A percentile compares a stretch with the other conserved stretches of the same genome.
phyloP scores from a whole-genome alignment of 64 coral and sea anemone species.

The Actinia tenebrosa region DNA sequence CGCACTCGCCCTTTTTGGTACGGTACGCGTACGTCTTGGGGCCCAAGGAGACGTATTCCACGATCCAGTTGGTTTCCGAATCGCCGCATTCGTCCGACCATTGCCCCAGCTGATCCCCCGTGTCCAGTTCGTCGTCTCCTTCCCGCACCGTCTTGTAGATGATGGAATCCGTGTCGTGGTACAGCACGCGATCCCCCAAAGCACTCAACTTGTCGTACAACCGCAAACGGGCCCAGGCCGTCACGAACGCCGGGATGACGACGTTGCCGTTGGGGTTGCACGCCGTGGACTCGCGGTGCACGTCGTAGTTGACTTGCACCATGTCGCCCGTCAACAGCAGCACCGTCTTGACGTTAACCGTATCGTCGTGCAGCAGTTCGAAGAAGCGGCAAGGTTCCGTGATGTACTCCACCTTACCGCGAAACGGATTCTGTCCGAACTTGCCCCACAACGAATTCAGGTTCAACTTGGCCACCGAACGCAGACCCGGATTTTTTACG shows the following conservation, averaged over 20 bases:
- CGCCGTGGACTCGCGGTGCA: too few relatives aligned
- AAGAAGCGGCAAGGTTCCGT: background rate
- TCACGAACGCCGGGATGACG: background rate
- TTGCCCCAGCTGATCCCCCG: background rate
- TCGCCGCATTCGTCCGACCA: background rate
- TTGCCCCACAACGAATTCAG: constrained; percentile 26
- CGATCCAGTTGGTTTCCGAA: background rate
- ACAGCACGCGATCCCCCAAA: background rate
- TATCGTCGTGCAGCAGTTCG: background rate
- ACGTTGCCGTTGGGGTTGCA: background rate
- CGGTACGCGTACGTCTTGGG: background rate
- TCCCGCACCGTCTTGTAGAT: background rate
- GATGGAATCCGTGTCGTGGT: constrained; percentile 24
- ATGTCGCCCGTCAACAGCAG: background rate
- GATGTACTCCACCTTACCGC: background rate
- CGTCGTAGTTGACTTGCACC: background rate
- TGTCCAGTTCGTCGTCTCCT: background rate
- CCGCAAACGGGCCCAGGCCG: background rate
- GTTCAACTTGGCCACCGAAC: background rate
- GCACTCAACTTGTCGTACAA: background rate
- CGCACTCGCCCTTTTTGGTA: background rate
- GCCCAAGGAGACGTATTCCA: background rate
- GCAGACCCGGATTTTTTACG: background rate
- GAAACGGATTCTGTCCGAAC: background rate
- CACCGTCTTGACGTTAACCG: background rate